Evolutionary conservation across 2,888 invertebrate species (phyloP).

Genomic region (Anaspis maculata): DNA sequence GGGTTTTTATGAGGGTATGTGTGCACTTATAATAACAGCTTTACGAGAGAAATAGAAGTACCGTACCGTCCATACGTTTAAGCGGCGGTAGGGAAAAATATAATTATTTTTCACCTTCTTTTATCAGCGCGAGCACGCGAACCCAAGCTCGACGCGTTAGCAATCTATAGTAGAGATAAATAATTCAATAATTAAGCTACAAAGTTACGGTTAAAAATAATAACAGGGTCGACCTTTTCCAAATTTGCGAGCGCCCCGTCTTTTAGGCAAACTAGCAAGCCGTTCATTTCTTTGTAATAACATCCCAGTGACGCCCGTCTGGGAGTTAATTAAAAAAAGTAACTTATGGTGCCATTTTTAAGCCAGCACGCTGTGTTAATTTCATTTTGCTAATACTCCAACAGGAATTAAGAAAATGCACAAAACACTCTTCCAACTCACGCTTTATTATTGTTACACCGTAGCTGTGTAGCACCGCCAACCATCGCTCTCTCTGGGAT

Average conservation of each 20-base stretch:
- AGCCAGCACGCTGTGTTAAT: slow-evolving; percentile 13
- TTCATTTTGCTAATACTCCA: slow-evolving; percentile 14
- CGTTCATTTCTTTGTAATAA: slow-evolving; percentile 19
- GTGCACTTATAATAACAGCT: slow-evolving; percentile 16
- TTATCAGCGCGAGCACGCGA: slow-evolving; percentile 18
- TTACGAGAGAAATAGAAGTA: slow-evolving; percentile 18
- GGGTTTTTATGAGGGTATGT: no score
- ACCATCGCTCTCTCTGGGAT: no score
- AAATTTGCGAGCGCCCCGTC: no score
- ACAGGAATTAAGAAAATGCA: slow-evolving; percentile 15
- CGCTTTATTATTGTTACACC: no score
- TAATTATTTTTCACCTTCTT: slow-evolving; percentile 23
- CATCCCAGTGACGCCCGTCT: slow-evolving; percentile 15
- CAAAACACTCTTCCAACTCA: slow-evolving; percentile 4
- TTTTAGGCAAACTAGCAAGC: slow-evolving; percentile 9
- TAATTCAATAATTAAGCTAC: slow-evolving; percentile 22
- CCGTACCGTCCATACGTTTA: no score
- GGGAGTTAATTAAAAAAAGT: slow-evolving; percentile 21
- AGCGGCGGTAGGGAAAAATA: slow-evolving; percentile 14
- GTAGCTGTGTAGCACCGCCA: no score
- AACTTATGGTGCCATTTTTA: slow-evolving; percentile 19
- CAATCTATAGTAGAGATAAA: slow-evolving; percentile 18
- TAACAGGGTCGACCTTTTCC: slow-evolving; percentile 11
- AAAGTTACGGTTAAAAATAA: slow-evolving; percentile 10
- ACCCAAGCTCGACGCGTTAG: slow-evolving; percentile 10